These are phyloP conservation scores for Dendrolimus kikuchii DNA, from an alignment of 1,140 invertebrate genomes.

Conservation along the genomic window DNA sequence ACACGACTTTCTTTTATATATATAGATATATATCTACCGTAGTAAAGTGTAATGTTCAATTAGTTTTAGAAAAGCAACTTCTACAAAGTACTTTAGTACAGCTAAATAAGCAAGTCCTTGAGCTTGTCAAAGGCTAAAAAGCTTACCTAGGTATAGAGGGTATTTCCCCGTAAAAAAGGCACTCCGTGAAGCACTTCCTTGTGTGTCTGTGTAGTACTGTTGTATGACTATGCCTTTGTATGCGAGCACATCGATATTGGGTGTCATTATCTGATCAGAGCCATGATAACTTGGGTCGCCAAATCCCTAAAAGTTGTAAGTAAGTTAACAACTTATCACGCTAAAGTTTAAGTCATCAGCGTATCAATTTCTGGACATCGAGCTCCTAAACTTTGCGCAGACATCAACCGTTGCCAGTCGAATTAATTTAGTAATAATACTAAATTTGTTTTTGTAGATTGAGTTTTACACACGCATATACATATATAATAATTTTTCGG, in stretches of 20 bases:
- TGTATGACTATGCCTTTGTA: conserved; percentile 80
- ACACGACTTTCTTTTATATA: too few species aligned
- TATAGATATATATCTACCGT: too few species aligned
- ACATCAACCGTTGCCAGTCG: too few species aligned
- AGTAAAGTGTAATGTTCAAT: too few species aligned
- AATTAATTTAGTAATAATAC: too few species aligned
- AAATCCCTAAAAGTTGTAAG: conserved; percentile 77
- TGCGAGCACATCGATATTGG: conserved; percentile 87
- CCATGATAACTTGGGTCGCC: conserved; percentile 92
- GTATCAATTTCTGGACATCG: not conserved
- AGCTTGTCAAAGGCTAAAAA: not conserved
- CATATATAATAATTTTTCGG: too few species aligned
- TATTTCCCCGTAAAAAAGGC: conserved; percentile 85
- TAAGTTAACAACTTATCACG: not conserved
- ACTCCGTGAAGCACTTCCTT: conserved; percentile 73
- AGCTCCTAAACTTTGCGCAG: not conserved
- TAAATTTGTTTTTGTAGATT: too few species aligned
- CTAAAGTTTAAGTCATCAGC: conserved; percentile 1
- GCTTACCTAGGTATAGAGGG: conserved; percentile 72
- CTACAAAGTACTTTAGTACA: too few species aligned
- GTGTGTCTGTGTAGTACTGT: conserved; percentile 77
- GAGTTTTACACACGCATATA: too few species aligned
- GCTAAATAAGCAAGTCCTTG: too few species aligned
- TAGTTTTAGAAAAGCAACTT: too few species aligned
- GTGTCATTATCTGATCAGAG: conserved; percentile 84